phyloP scores from a whole-genome alignment of 2,113 vertebrate genomes.

The Alexandromys fortis region DNA sequence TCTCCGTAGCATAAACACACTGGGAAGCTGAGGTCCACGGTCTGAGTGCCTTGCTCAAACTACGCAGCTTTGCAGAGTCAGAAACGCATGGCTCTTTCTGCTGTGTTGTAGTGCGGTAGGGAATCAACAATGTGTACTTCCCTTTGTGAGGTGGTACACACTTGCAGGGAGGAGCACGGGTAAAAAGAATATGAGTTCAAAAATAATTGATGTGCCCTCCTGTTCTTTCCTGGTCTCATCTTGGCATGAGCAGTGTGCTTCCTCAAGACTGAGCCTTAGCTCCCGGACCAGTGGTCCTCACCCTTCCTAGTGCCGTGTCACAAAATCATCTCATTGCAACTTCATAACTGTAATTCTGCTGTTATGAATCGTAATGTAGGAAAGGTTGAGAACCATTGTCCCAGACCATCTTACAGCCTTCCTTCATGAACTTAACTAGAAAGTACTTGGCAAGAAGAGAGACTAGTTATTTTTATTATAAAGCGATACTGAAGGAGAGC shows the following conservation, averaged over 20 bases:
- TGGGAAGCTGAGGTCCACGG: slow-evolving; percentile 45
- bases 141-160: neutral
- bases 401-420: neutral
- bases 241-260: neutral
- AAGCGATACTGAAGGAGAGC: neutral
- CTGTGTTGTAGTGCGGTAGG: neutral
- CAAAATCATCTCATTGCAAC: neutral
- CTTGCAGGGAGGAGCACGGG: neutral
- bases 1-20: neutral
- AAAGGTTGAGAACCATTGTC: neutral
- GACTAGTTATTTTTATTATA: neutral
- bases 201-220: too few relatives aligned
- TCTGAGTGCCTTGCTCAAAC: neutral
- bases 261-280: neutral
- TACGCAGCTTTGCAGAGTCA: neutral
- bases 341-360: neutral
- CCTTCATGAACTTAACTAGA: neutral
- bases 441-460: neutral
- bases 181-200: too few relatives aligned
- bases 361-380: neutral
- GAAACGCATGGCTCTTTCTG: neutral
- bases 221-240: neutral
- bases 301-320: neutral
- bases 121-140: neutral
- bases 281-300: neutral